Conservation (phyloP, 1,140 invertebrate genomes). For the Goniozus legneri region DNA sequence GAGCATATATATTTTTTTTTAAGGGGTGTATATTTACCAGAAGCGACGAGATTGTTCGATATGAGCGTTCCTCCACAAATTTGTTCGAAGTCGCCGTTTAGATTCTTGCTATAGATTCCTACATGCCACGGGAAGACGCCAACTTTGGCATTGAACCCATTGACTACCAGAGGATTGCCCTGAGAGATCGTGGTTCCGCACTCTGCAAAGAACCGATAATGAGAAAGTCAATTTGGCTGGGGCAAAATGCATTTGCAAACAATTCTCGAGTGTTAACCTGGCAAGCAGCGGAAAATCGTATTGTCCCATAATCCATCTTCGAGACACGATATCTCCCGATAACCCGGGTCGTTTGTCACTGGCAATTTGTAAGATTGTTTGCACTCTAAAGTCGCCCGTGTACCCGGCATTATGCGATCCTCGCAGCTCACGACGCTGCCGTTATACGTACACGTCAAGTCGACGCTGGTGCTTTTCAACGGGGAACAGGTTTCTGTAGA, state of each 20-base stretch:
- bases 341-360: conserved; percentile 29
- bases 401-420: conserved; percentile 22
- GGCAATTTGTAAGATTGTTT: conserved; percentile 33
- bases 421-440: conserved; percentile 23
- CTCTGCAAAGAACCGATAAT: conserved; percentile 27
- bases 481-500: conserved; percentile 25
- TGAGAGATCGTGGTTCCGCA: conserved; percentile 43
- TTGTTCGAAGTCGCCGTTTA: conserved; percentile 30
- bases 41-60: conserved; percentile 33
- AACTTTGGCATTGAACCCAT: conserved; percentile 37
- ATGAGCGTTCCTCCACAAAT: conserved; percentile 55
- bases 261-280: conserved; percentile 20
- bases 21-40: conserved; percentile 34
- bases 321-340: conserved; percentile 26
- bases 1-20: conserved; percentile 21
- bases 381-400: conserved; percentile 27
- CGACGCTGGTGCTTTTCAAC: conserved; percentile 22
- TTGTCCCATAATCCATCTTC: conserved; percentile 27
- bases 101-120: conserved; percentile 52
- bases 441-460: conserved; percentile 25
- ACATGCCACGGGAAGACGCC: conserved; percentile 59
- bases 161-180: conserved; percentile 38
- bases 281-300: conserved; percentile 27
- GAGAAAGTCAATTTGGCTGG: no score
- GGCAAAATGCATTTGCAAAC: neutral